Percentiles rank a stretch among this genome's conserved stretches.
Conservation (phyloP, 2,797 vertebrate genomes). For the Zalophus californianus region DNA sequence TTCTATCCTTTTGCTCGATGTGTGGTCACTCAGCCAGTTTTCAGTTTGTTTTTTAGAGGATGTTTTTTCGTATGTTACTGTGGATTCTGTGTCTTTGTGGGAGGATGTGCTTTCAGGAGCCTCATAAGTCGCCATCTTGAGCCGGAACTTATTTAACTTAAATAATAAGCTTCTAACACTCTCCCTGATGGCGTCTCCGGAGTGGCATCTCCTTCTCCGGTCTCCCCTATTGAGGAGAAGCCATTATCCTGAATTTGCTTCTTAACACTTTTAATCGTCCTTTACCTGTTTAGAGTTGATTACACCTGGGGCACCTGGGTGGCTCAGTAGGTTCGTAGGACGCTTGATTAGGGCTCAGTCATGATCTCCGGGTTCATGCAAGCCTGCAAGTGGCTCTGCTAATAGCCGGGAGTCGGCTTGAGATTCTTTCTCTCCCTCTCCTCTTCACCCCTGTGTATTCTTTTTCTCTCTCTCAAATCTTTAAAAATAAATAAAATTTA, state of each 20-base stretch:
- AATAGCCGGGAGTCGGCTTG: too few species aligned
- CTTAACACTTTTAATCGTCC: not conserved
- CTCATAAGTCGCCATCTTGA: not conserved
- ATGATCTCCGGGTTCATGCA: not conserved
- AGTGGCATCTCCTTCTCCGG: not conserved
- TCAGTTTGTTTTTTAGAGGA: not conserved
- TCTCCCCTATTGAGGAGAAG: not conserved
- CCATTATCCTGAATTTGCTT: not conserved
- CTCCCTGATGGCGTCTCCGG: not conserved
- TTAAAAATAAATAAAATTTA: constrained; percentile 11
- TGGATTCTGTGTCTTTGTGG: not conserved
- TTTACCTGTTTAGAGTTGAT: not conserved
- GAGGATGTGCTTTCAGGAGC: not conserved
- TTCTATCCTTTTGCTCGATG: not conserved
- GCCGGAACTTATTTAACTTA: not conserved
- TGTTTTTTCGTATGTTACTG: not conserved
- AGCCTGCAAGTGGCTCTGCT: not conserved
- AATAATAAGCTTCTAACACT: not conserved
- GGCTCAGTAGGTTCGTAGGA: not conserved
- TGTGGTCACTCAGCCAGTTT: too few species aligned
- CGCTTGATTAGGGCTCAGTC: not conserved
- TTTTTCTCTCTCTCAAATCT: not conserved
- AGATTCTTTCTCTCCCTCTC: not conserved
- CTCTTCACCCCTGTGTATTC: not conserved
- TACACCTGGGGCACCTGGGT: not conserved